Conservation (phyloP, 2,113 vertebrate genomes). For the Dipodomys stephensi region DNA sequence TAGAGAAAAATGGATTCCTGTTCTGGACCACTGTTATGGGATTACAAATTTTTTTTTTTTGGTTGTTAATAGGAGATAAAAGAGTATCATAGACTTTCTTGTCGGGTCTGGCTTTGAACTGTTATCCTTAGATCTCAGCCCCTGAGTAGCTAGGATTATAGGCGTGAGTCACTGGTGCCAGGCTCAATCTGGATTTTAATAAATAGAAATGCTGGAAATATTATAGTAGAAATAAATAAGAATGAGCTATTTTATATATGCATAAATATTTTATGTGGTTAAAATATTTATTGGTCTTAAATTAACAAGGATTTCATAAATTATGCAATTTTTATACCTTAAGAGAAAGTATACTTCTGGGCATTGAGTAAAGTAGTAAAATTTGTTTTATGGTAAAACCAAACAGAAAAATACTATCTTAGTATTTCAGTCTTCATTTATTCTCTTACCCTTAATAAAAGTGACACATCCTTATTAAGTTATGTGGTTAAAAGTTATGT, state of each 20-base stretch:
- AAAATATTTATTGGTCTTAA: neutral
- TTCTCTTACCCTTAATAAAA: neutral
- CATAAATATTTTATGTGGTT: neutral
- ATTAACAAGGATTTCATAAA: constrained; percentile 20
- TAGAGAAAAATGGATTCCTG: neutral
- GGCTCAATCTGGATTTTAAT: neutral
- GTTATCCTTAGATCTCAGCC: no score
- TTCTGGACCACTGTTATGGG: neutral
- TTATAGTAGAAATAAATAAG: neutral
- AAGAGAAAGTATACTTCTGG: neutral
- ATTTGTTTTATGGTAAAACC: neutral
- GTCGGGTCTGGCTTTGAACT: no score
- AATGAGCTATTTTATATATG: constrained; percentile 9
- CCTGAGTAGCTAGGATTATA: no score
- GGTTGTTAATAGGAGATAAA: no score
- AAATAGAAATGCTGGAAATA: constrained; percentile 38
- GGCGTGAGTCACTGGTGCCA: no score
- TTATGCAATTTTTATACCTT: neutral
- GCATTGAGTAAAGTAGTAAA: neutral
- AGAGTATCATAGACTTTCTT: no score
- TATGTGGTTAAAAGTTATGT: constrained; percentile 34
- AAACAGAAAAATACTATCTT: neutral
- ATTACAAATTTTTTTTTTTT: neutral
- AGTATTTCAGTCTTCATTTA: neutral
- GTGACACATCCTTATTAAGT: neutral